Conservation (phyloP, 2,113 vertebrate genomes). For the Cochlearius cochlearius region DNA sequence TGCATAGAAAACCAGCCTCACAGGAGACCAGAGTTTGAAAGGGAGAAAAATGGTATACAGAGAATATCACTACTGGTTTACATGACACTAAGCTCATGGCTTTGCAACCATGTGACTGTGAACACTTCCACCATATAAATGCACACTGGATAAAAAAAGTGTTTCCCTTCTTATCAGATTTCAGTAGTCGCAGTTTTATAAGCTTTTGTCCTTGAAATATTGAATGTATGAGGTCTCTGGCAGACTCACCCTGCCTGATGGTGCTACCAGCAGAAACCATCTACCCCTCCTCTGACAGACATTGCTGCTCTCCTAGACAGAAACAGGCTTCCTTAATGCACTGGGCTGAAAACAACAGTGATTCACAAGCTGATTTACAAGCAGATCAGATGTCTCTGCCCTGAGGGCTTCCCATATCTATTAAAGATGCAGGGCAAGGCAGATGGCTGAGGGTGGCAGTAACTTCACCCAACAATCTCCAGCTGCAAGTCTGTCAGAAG, state of each 20-base stretch:
- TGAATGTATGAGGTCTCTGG: rapidly evolving
- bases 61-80: not conserved
- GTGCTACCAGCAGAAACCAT: not conserved
- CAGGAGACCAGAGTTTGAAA: not conserved
- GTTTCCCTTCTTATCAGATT: not conserved
- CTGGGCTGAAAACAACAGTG: not conserved
- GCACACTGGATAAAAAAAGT: not conserved
- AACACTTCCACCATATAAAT: not conserved
- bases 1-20: not conserved
- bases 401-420: not conserved
- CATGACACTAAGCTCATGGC: not conserved
- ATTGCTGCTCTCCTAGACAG: not conserved
- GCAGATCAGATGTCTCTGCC: slow-evolving; percentile 15
- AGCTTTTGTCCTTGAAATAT: not conserved
- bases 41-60: rapidly evolving
- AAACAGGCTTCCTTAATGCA: not conserved
- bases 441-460: not conserved
- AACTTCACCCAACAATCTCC: not conserved
- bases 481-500: not conserved
- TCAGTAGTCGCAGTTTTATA: not conserved
- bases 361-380: not conserved
- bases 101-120: not conserved
- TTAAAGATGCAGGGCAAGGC: not conserved
- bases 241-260: not conserved
- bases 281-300: not conserved